Evolutionary conservation across 2,113 vertebrate species (phyloP).

Genomic region (Epinephelus lanceolatus): DNA sequence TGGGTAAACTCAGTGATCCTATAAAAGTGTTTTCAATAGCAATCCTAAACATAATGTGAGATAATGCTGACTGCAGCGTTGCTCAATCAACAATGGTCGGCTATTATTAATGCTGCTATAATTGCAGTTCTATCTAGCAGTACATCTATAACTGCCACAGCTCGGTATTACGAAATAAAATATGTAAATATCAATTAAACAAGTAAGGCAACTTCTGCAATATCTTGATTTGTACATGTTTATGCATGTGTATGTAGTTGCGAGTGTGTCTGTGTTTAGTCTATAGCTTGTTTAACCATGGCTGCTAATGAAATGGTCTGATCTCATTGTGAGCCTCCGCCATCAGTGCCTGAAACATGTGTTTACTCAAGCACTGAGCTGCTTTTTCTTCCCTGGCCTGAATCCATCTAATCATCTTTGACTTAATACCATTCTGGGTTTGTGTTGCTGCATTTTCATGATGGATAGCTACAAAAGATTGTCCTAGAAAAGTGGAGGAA

Average conservation of each 20-base stretch:
- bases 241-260: neutral
- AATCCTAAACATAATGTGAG: conserved; percentile 34
- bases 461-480: neutral
- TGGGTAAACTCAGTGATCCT: conserved; percentile 59
- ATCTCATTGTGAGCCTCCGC: conserved; percentile 14
- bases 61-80: conserved; percentile 13
- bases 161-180: neutral
- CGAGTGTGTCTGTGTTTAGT: neutral
- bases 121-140: conserved; percentile 17
- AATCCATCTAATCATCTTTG: conserved; percentile 27
- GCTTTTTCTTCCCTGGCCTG: conserved; percentile 38
- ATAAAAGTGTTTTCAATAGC: conserved; percentile 47
- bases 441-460: neutral
- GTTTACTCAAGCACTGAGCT: conserved; percentile 55
- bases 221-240: neutral
- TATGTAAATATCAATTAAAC: neutral
- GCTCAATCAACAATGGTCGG: conserved; percentile 20
- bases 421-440: conserved; percentile 25
- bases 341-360: conserved; percentile 35
- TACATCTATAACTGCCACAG: neutral
- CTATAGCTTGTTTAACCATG: neutral
- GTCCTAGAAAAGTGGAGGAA: conserved; percentile 13
- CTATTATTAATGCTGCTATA: conserved; percentile 14
- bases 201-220: neutral
- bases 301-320: conserved; percentile 16